phyloP scores from a whole-genome alignment of 2,797 vertebrate genomes.

The Danionella dracula region DNA sequence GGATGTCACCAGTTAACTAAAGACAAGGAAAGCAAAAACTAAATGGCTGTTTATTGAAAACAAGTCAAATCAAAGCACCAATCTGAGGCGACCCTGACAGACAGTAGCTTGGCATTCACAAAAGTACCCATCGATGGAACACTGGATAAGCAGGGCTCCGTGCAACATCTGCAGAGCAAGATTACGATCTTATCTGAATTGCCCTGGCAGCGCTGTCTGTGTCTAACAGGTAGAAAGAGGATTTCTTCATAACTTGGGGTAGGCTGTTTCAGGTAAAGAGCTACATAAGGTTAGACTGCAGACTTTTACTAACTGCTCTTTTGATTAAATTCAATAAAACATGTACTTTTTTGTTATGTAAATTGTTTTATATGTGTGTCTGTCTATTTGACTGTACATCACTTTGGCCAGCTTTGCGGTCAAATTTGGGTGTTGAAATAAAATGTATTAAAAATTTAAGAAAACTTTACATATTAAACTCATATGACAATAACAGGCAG shows the following conservation, averaged over 20 bases:
- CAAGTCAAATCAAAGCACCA: neutral
- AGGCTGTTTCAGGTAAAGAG: neutral
- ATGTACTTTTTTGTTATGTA: too few species aligned
- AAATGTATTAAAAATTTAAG: too few species aligned
- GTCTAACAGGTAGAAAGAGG: neutral
- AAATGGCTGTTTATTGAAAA: slow-evolving; percentile 10
- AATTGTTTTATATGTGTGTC: too few species aligned
- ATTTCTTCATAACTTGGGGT: neutral
- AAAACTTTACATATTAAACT: too few species aligned
- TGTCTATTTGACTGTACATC: too few species aligned
- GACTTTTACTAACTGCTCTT: too few species aligned
- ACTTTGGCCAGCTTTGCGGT: too few species aligned
- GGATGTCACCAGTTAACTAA: neutral
- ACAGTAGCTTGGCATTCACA: slow-evolving; percentile 19
- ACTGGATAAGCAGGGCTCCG: neutral
- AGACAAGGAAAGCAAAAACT: neutral
- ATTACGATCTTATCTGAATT: slow-evolving; percentile 5
- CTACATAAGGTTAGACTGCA: neutral
- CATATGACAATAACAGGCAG: too few species aligned
- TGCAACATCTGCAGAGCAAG: neutral
- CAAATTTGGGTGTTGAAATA: too few species aligned
- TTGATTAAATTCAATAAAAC: too few species aligned
- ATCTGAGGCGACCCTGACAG: slow-evolving; percentile 6
- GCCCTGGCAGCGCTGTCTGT: neutral
- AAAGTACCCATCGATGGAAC: neutral